phyloP scores from a whole-genome alignment of 2,113 vertebrate species.

The Leuciscus idus region DNA sequence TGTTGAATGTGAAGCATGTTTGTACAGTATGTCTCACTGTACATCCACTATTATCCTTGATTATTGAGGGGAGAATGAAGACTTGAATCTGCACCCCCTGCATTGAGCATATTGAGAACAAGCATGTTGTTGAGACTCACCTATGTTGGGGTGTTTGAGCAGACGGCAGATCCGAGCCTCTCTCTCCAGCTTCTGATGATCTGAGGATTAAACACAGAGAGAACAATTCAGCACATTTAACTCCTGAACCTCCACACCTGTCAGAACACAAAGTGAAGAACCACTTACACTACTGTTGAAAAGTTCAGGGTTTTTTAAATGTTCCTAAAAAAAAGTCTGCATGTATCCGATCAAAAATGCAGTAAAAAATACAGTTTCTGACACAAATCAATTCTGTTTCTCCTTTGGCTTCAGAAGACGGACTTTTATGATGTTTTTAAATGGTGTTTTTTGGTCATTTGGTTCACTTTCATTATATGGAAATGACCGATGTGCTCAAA shows the following conservation, averaged over 20 bases:
- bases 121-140: constrained; percentile 23
- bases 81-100: not conserved
- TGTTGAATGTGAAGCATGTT: constrained; percentile 1
- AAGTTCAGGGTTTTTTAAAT: not conserved
- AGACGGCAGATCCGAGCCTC: constrained; percentile 39
- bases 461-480: not conserved
- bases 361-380: not conserved
- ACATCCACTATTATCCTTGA: not conserved
- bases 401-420: too few species aligned
- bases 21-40: not conserved
- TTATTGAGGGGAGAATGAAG: not conserved
- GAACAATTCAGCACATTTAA: not conserved
- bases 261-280: not conserved
- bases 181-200: constrained; percentile 49
- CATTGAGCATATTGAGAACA: not conserved
- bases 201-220: constrained; percentile 11
- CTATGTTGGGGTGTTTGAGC: constrained; percentile 39
- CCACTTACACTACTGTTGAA: not conserved
- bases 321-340: too few species aligned
- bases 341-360: not conserved
- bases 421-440: too few species aligned
- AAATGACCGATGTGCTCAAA: not conserved
- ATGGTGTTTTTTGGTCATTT: not conserved
- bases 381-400: too few species aligned
- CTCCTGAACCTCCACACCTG: not conserved